Conservation (phyloP, 1,140 invertebrate genomes). For the Procambarus clarkii region DNA sequence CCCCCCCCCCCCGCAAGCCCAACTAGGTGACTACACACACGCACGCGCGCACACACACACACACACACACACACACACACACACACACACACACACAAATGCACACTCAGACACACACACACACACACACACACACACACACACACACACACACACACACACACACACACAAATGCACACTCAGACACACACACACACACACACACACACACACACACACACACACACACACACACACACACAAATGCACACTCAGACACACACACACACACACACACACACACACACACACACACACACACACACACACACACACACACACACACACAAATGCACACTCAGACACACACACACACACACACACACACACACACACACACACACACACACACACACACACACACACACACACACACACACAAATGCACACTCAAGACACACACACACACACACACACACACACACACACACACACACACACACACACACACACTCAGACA, state of each 20-base stretch:
- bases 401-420: too few relatives aligned
- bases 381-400: neutral
- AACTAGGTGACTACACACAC: too few relatives aligned
- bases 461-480: neutral
- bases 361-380: slow-evolving; percentile 10
- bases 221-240: too few relatives aligned
- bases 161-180: neutral
- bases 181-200: neutral
- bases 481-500: neutral
- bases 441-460: slow-evolving; percentile 7
- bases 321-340: neutral
- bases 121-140: too few relatives aligned
- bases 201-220: too few relatives aligned
- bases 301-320: slow-evolving; percentile 22
- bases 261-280: neutral
- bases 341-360: neutral
- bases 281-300: slow-evolving; percentile 7
- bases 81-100: too few relatives aligned
- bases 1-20: too few relatives aligned
- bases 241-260: too few relatives aligned
- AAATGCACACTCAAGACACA: neutral
- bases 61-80: too few relatives aligned
- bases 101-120: too few relatives aligned
- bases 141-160: too few relatives aligned
- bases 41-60: too few relatives aligned